Conservation (phyloP, 2,113 vertebrate species). For the Phylloscopus trochiloides region DNA sequence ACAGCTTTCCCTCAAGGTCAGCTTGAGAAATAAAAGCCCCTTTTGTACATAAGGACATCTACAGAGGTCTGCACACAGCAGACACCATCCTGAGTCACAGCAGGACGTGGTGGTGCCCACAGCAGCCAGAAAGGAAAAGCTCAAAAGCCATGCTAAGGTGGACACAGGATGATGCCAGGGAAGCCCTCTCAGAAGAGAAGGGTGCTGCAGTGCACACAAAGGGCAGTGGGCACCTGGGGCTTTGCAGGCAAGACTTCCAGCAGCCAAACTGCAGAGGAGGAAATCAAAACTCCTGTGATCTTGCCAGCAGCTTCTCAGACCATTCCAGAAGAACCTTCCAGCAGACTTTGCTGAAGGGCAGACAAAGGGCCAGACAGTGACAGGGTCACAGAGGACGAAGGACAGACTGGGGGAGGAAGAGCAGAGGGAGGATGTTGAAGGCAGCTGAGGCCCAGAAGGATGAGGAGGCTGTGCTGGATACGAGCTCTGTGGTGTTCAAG, state of each 20-base stretch:
- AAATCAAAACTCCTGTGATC: neutral
- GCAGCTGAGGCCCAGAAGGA: neutral
- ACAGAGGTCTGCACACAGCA: neutral
- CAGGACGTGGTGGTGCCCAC: neutral
- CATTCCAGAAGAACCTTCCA: neutral
- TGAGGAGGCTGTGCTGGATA: neutral
- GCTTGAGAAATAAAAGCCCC: neutral
- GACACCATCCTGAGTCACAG: neutral
- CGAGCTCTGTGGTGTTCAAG: neutral
- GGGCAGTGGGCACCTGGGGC: neutral
- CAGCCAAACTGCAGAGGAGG: neutral
- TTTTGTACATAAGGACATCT: neutral
- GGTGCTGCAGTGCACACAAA: neutral
- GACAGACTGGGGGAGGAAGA: neutral
- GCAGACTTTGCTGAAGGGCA: neutral
- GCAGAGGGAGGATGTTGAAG: neutral
- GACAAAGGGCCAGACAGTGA: neutral
- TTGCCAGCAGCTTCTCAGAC: neutral
- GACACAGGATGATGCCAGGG: neutral
- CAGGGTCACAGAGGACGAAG: neutral
- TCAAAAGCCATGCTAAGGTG: neutral
- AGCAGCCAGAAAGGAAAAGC: neutral
- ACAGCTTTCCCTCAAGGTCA: neutral
- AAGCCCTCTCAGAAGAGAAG: neutral
- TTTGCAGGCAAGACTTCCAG: neutral